These are phyloP conservation scores for Clarias laeviceps DNA, from an alignment of 2,797 vertebrate genomes.

Conservation along the genomic window DNA sequence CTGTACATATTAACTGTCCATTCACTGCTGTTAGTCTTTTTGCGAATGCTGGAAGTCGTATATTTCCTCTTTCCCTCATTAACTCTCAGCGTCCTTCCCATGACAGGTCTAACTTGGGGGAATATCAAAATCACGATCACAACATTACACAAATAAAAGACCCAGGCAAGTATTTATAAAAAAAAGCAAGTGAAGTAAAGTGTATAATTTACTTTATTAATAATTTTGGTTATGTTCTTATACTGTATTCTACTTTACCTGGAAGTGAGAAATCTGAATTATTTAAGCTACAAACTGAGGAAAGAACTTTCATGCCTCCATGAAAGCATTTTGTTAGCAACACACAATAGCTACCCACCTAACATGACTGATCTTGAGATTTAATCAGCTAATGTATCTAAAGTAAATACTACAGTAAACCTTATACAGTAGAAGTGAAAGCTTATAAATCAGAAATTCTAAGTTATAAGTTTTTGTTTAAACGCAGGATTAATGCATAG, in stretches of 20 bases:
- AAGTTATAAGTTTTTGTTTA: not conserved
- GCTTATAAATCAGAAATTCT: not conserved
- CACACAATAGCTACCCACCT: not conserved
- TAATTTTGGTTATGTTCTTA: not conserved
- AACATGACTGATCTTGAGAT: not conserved
- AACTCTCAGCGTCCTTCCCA: not conserved
- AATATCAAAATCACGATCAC: slow-evolving; percentile 86
- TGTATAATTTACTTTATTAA: not conserved
- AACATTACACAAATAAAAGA: slow-evolving; percentile 89
- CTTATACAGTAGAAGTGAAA: not conserved
- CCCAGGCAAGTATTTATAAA: slow-evolving; percentile 76
- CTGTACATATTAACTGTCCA: not conserved
- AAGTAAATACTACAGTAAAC: not conserved
- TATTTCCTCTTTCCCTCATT: not conserved
- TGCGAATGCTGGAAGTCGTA: not conserved
- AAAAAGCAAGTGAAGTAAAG: not conserved
- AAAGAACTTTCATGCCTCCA: not conserved
- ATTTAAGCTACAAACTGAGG: not conserved
- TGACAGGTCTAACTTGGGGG: slow-evolving; percentile 79
- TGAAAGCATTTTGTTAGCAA: not conserved
- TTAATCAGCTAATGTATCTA: not conserved
- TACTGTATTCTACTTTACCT: not conserved
- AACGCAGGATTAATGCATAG: not conserved
- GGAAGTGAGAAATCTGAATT: not conserved
- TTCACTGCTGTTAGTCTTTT: not conserved